Evolutionary conservation across 2,797 vertebrate genomes (phyloP).

Genomic region (Chaetodon trifasciatus): DNA sequence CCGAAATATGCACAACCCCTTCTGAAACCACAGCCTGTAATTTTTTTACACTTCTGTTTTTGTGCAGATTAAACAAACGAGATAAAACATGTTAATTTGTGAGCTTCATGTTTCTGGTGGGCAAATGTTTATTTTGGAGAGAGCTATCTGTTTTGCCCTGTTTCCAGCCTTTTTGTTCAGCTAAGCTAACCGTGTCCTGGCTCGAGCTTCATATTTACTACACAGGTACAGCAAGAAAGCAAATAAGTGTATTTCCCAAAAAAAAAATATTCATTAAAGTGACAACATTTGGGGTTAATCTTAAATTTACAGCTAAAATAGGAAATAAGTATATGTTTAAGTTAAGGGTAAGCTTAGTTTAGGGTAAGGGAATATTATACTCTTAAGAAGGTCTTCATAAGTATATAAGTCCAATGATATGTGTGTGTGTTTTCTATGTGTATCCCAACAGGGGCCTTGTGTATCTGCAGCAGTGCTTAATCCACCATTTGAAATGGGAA

Average conservation of each 20-base stretch:
- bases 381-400: constrained; percentile 25
- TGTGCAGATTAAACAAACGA: not conserved
- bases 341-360: constrained; percentile 10
- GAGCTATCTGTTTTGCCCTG: not conserved
- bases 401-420: constrained; percentile 25
- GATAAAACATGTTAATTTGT: not conserved
- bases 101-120: not conserved
- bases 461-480: constrained; percentile 71
- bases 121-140: not conserved
- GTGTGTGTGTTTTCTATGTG: constrained; percentile 57
- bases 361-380: constrained; percentile 20
- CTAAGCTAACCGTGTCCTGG: not conserved
- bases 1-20: not conserved
- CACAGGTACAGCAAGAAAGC: no score
- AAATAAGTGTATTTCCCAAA: no score
- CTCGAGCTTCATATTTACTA: not conserved
- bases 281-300: not conserved
- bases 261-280: no score
- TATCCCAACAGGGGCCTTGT: constrained; percentile 51
- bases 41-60: not conserved
- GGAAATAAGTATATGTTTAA: constrained; percentile 12
- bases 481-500: constrained; percentile 76
- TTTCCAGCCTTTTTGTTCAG: not conserved
- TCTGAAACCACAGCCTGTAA: not conserved
- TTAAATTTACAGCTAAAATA: not conserved